Evolutionary conservation across 2,888 invertebrate species (phyloP).

Genomic region (Machimus atricapillus): DNA sequence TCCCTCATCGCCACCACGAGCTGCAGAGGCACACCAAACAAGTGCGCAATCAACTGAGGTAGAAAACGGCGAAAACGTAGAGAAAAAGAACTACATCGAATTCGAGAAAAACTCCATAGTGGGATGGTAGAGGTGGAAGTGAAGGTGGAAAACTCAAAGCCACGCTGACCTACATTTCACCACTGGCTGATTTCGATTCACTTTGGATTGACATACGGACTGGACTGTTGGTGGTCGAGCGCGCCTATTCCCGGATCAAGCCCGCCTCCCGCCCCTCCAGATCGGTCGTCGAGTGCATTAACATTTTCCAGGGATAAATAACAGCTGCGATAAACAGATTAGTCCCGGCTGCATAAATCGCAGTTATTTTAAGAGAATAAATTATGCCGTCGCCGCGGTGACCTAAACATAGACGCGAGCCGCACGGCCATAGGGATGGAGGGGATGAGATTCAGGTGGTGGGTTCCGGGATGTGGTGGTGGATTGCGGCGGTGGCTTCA

Average conservation of each 20-base stretch:
- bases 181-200: slow-evolving; percentile 10
- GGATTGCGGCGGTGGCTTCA: neutral
- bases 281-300: neutral
- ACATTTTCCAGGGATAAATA: slow-evolving; percentile 33
- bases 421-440: neutral
- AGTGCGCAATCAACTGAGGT: slow-evolving; percentile 16
- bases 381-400: slow-evolving; percentile 18
- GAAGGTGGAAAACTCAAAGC: neutral
- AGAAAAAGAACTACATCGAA: neutral
- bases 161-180: slow-evolving; percentile 11
- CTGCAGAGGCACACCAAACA: neutral
- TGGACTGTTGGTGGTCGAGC: neutral
- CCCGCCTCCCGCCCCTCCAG: neutral
- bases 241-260: neutral
- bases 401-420: slow-evolving; percentile 7
- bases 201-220: slow-evolving; percentile 13
- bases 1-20: neutral
- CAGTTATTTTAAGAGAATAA: slow-evolving; percentile 29
- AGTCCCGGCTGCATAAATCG: slow-evolving; percentile 12
- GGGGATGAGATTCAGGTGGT: neutral
- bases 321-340: slow-evolving; percentile 19
- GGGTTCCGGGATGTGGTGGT: neutral
- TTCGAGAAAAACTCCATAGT: neutral
- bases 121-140: neutral
- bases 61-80: neutral